Evolutionary conservation across 1,140 invertebrate species (phyloP).

Genomic region (Drosophila grimshawi): DNA sequence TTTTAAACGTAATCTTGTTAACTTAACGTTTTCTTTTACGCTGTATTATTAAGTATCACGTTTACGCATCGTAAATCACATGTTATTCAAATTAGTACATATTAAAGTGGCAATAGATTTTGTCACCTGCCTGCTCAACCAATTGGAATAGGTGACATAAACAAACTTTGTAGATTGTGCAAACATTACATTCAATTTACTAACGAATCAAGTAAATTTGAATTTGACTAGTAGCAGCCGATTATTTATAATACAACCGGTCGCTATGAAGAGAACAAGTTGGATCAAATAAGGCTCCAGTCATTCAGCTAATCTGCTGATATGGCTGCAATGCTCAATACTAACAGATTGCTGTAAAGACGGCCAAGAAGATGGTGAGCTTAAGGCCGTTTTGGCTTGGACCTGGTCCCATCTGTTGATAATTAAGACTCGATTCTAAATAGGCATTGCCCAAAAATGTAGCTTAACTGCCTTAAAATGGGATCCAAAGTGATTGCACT

Average conservation of each 20-base stretch:
- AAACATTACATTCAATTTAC: slow-evolving; percentile 40
- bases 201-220: slow-evolving; percentile 64
- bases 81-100: slow-evolving; percentile 14
- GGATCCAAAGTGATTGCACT: slow-evolving; percentile 38
- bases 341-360: slow-evolving; percentile 25
- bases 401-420: slow-evolving; percentile 55
- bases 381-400: slow-evolving; percentile 58
- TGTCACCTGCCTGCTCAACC: neutral
- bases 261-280: slow-evolving; percentile 19
- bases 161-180: slow-evolving; percentile 49
- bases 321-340: slow-evolving; percentile 44
- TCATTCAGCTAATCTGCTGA: slow-evolving; percentile 27
- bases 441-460: slow-evolving; percentile 52
- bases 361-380: slow-evolving; percentile 36
- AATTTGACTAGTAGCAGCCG: slow-evolving; percentile 56
- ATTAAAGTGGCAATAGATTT: slow-evolving; percentile 8
- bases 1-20: neutral
- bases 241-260: slow-evolving; percentile 44
- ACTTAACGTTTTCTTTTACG: neutral
- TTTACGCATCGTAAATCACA: slow-evolving; percentile 5
- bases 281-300: slow-evolving; percentile 4
- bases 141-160: slow-evolving; percentile 19
- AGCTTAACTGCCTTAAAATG: slow-evolving; percentile 42
- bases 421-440: slow-evolving; percentile 50
- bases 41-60: neutral